Percentiles rank a stretch among this genome's conserved stretches.
These are phyloP conservation scores for Hirtodrosophila cameraria DNA, from an alignment of 2,888 invertebrate genomes.

Conservation along the genomic window DNA sequence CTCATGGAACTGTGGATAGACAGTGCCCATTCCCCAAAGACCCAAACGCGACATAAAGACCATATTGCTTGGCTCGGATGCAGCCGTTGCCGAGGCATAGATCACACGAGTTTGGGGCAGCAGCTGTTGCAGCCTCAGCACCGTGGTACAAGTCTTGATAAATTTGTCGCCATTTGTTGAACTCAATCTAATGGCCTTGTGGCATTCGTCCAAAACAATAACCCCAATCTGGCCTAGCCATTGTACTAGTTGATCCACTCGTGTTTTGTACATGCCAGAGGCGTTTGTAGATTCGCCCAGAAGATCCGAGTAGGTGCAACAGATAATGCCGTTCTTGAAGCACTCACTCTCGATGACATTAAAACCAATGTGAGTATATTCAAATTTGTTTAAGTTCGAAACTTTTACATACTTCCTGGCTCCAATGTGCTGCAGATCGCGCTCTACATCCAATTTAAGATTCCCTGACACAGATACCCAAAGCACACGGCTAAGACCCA, in stretches of 20 bases:
- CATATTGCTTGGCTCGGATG: slow-evolving; percentile 99
- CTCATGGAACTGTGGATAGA: slow-evolving; percentile 96
- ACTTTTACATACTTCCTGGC: slow-evolving; percentile 93
- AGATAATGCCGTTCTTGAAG: slow-evolving; percentile 96
- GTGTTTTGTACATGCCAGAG: slow-evolving; percentile 91
- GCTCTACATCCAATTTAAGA: slow-evolving; percentile 97
- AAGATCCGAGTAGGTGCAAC: slow-evolving; percentile 98
- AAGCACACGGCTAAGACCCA: slow-evolving; percentile 95
- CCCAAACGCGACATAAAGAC: slow-evolving; percentile 99
- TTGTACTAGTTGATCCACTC: slow-evolving; percentile 96
- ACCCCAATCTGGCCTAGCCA: slow-evolving; percentile 99
- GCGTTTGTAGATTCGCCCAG: slow-evolving; percentile 96
- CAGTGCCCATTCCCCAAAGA: slow-evolving; percentile 98
- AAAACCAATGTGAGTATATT: slow-evolving; percentile 98
- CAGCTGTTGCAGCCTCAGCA: slow-evolving; percentile 96
- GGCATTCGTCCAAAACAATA: slow-evolving; percentile 99
- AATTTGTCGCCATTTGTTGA: slow-evolving; percentile 97
- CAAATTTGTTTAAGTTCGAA: slow-evolving; percentile 95
- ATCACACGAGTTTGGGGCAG: slow-evolving; percentile 96
- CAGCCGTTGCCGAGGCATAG: slow-evolving; percentile 98
- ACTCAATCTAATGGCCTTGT: slow-evolving; percentile 98
- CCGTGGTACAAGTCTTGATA: slow-evolving; percentile 98
- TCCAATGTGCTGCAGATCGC: slow-evolving; percentile 97
- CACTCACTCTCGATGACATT: slow-evolving; percentile 91
- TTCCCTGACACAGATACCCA: slow-evolving; percentile 99